These are phyloP conservation scores for Rhinogobius similis DNA, from an alignment of 2,113 vertebrate species.

Conservation along the genomic window DNA sequence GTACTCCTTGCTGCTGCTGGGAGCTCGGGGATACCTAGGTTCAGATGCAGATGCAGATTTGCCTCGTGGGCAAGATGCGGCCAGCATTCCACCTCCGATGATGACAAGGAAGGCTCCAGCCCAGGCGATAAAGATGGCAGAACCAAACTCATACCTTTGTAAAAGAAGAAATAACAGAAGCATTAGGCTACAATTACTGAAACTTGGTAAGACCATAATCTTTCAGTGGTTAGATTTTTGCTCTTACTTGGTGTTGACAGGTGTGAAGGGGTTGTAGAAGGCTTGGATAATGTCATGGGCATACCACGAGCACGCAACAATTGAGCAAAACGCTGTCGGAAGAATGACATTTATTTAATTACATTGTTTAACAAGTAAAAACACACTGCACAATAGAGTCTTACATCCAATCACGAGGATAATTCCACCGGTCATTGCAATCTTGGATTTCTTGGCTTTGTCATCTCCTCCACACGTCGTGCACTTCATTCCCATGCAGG, in stretches of 20 bases:
- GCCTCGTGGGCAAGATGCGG: constrained; percentile 79
- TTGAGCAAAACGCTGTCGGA: constrained; percentile 76
- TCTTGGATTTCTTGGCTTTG: constrained; percentile 81
- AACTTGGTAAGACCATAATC: background rate
- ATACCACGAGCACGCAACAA: constrained; percentile 85
- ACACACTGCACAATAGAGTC: background rate
- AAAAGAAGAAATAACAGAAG: background rate
- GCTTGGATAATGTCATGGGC: constrained; percentile 82
- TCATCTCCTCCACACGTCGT: constrained; percentile 87
- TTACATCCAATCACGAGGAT: constrained; percentile 82
- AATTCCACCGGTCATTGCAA: constrained; percentile 84
- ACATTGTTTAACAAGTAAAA: background rate
- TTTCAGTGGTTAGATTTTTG: background rate
- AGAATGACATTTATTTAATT: background rate
- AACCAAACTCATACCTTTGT: constrained; percentile 86
- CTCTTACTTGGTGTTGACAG: constrained; percentile 85
- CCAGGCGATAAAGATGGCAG: constrained; percentile 89
- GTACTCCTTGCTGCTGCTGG: constrained; percentile 82
- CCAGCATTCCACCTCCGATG: constrained; percentile 82
- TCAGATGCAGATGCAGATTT: constrained; percentile 34
- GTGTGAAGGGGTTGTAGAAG: constrained; percentile 81
- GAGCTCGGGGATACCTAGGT: constrained; percentile 76
- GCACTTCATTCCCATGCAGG: constrained; percentile 91
- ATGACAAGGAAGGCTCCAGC: constrained; percentile 80
- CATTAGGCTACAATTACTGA: background rate